phyloP scores from a whole-genome alignment of 2,113 vertebrate genomes.

The Pelvicachromis taeniatus region DNA sequence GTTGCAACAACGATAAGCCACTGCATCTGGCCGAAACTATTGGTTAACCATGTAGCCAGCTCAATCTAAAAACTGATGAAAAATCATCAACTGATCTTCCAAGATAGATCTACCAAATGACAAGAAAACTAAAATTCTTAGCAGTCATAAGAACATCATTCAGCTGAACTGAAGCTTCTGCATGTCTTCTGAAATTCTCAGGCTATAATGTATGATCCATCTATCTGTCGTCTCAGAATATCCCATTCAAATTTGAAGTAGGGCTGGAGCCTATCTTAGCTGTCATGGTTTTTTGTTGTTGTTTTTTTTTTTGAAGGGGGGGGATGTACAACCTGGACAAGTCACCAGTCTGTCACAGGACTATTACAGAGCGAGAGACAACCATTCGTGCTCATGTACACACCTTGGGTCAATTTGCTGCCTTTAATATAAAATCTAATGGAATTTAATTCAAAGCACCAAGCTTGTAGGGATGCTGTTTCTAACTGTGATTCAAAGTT shows the following conservation, averaged over 20 bases:
- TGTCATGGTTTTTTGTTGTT: background rate
- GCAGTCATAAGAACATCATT: background rate
- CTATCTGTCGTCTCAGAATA: background rate
- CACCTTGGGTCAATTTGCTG: background rate
- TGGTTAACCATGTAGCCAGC: background rate
- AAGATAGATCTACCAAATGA: too few species aligned
- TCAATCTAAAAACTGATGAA: background rate
- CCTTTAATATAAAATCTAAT: too few species aligned
- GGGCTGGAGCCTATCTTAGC: background rate
- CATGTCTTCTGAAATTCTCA: background rate
- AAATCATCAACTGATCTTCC: background rate
- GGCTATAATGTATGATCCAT: background rate
- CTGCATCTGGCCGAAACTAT: background rate
- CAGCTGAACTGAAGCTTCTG: background rate
- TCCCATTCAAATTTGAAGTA: background rate
- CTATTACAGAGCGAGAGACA: background rate
- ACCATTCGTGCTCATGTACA: background rate
- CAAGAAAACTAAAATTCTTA: background rate
- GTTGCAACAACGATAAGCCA: background rate
- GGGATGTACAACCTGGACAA: background rate
- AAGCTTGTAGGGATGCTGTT: too few species aligned
- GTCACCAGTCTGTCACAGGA: background rate
- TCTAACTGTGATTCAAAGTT: too few species aligned
- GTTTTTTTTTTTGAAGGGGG: too few species aligned
- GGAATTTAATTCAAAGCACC: too few species aligned